Percentiles rank a stretch among this genome's conserved stretches.
These are phyloP conservation scores for Pantherophis vulpinus DNA, from an alignment of 2,797 vertebrate species.

Conservation along the genomic window DNA sequence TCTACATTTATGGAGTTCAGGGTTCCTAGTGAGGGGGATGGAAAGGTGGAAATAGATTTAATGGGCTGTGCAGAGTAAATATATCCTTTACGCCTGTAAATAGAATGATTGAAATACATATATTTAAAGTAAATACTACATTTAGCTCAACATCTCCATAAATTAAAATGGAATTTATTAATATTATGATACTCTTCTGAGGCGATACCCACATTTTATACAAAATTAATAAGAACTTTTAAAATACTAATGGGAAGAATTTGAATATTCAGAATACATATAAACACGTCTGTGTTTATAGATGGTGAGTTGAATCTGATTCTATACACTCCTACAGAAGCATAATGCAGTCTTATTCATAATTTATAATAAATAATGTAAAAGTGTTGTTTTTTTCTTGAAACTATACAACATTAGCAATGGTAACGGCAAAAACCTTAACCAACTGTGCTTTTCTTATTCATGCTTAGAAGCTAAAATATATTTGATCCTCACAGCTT, in stretches of 20 bases:
- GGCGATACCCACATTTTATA: neutral
- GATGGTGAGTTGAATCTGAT: neutral
- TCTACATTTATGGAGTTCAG: constrained; percentile 62
- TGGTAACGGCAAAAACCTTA: constrained; percentile 2
- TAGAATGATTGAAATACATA: constrained; percentile 52
- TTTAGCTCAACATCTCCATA: constrained; percentile 25
- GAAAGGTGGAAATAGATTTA: constrained; percentile 64
- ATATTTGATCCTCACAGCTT: neutral
- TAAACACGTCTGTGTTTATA: neutral
- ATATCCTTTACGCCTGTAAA: constrained; percentile 63
- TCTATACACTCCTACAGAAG: neutral
- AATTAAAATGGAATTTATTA: neutral
- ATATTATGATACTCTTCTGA: neutral
- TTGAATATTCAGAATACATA: neutral
- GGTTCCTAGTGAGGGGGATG: constrained; percentile 52
- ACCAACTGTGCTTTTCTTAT: constrained; percentile 12
- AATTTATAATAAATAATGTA: constrained; percentile 29
- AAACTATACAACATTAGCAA: constrained; percentile 40
- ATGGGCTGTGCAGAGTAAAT: constrained; percentile 62
- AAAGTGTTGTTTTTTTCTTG: neutral
- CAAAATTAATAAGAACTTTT: neutral
- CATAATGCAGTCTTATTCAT: neutral
- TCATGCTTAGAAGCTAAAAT: neutral
- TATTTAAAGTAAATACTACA: constrained; percentile 56
- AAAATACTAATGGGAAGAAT: neutral